Percentiles rank a stretch among this genome's conserved stretches.
phyloP scores from a whole-genome alignment of 2,113 vertebrate species.

The Zootoca vivipara region DNA sequence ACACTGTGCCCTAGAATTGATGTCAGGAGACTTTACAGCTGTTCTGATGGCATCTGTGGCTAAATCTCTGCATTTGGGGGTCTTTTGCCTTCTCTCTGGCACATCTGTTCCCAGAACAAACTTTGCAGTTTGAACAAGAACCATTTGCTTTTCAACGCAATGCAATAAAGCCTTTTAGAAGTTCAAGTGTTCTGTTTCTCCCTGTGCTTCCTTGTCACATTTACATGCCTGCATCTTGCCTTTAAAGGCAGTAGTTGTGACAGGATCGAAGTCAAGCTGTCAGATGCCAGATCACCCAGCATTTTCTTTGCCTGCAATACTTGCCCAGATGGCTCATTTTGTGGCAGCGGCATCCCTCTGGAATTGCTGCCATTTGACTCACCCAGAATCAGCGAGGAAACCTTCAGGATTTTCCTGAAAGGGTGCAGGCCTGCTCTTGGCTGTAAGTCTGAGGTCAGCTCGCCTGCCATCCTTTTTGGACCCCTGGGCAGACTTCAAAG shows the following conservation, averaged over 20 bases:
- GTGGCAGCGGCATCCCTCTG: background rate
- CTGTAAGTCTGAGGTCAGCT: background rate
- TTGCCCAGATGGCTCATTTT: background rate
- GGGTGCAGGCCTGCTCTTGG: background rate
- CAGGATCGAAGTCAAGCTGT: background rate
- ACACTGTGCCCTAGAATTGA: background rate
- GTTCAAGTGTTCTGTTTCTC: background rate
- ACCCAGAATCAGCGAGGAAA: background rate
- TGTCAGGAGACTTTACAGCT: background rate
- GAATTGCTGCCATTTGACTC: background rate
- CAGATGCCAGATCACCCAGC: background rate
- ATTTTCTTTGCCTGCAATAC: background rate
- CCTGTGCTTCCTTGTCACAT: background rate
- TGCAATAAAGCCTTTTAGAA: background rate
- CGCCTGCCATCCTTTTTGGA: background rate
- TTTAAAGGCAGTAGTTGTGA: background rate
- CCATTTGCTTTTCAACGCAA: background rate
- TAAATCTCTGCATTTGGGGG: background rate
- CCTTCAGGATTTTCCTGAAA: background rate
- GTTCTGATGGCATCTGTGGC: background rate
- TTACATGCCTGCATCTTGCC: background rate
- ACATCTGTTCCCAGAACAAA: conserved; percentile 1
- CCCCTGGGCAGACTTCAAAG: background rate
- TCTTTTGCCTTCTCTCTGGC: background rate
- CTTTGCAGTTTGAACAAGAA: background rate